These are phyloP conservation scores for Syngnathoides biaculeatus DNA, from an alignment of 2,113 vertebrate species.

Conservation along the genomic window DNA sequence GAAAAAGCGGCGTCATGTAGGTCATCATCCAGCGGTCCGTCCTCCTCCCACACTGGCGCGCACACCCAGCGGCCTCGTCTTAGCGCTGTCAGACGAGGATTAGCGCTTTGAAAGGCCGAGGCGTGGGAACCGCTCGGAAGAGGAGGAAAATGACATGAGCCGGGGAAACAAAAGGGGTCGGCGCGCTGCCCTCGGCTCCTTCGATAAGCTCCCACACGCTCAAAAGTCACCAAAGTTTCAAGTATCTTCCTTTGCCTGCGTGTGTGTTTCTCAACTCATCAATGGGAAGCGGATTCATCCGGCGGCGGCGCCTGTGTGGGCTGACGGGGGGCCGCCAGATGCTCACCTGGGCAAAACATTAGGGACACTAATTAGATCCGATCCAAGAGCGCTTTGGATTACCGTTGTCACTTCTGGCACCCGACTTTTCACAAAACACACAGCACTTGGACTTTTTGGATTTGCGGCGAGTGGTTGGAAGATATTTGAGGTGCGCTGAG, in stretches of 20 bases:
- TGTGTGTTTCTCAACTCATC: slow-evolving; percentile 3
- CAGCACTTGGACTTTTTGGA: too few species aligned
- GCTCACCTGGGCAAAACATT: neutral
- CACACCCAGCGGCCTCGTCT: slow-evolving; percentile 4
- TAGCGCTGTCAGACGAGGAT: slow-evolving; percentile 50
- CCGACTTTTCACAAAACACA: neutral
- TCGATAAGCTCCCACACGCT: neutral
- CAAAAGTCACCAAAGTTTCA: slow-evolving; percentile 20
- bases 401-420: too few species aligned
- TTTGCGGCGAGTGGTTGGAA: too few species aligned
- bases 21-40: slow-evolving; percentile 29
- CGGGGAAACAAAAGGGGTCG: slow-evolving; percentile 26
- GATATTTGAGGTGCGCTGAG: too few species aligned
- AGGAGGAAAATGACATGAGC: slow-evolving; percentile 53
- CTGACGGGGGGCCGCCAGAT: neutral
- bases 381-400: neutral
- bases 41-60: slow-evolving; percentile 31
- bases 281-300: neutral
- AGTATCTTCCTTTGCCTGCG: neutral
- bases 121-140: slow-evolving; percentile 57
- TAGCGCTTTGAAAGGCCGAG: slow-evolving; percentile 48
- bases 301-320: neutral
- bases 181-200: neutral
- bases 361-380: neutral
- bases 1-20: slow-evolving; percentile 37